phyloP scores from a whole-genome alignment of 2,797 vertebrate species.

The Emys orbicularis region DNA sequence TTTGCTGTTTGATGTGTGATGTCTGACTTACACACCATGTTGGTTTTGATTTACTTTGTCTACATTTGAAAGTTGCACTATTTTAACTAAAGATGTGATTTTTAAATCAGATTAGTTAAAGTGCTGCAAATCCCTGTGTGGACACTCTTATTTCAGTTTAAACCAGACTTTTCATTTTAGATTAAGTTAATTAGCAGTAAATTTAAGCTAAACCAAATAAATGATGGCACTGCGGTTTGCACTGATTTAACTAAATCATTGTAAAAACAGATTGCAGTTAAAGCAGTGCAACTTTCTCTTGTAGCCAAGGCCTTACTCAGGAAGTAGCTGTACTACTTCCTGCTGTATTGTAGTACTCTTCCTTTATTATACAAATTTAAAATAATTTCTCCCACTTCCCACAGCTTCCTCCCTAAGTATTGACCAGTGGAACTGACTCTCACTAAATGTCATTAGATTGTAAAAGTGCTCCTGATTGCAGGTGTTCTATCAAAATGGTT shows the following conservation, averaged over 20 bases:
- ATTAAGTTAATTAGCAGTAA: neutral
- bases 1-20: neutral
- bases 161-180: neutral
- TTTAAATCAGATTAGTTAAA: neutral
- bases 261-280: neutral
- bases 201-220: neutral
- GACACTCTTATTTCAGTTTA: neutral
- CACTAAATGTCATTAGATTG: neutral
- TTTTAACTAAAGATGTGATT: neutral
- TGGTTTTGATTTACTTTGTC: neutral
- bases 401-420: neutral
- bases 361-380: neutral
- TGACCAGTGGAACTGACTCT: neutral
- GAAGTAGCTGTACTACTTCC: neutral
- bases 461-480: neutral
- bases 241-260: neutral
- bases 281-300: neutral
- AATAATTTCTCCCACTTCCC: neutral
- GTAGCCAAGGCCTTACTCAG: neutral
- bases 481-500: neutral
- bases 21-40: neutral
- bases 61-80: neutral
- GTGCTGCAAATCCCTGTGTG: neutral
- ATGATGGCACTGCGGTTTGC: neutral
- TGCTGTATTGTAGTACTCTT: neutral